phyloP scores from a whole-genome alignment of 2,113 vertebrate genomes.

The Heliornis fulica region DNA sequence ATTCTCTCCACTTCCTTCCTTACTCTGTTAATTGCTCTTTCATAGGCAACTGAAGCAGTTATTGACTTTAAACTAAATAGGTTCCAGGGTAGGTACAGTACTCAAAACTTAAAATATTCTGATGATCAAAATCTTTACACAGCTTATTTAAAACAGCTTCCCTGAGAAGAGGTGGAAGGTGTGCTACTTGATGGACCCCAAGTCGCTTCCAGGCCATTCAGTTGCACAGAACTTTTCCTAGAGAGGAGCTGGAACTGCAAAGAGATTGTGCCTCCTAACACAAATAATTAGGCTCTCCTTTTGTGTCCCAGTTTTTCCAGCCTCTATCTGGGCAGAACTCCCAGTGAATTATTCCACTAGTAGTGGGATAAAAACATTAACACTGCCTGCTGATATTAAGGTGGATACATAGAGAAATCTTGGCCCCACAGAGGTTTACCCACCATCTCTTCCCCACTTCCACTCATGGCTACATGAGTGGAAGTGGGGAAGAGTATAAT shows the following conservation, averaged over 20 bases:
- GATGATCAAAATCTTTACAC: not conserved
- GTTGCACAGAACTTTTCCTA: not conserved
- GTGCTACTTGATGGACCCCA: not conserved
- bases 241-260: not conserved
- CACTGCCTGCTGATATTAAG: not conserved
- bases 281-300: not conserved
- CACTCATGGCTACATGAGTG: fast-evolving
- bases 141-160: constrained; percentile 2
- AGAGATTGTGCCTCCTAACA: not conserved
- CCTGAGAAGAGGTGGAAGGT: not conserved
- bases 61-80: not conserved
- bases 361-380: not conserved
- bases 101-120: not conserved
- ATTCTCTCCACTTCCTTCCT: constrained; percentile 21
- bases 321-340: not conserved
- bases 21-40: constrained; percentile 8
- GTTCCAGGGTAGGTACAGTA: not conserved
- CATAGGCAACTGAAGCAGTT: not conserved
- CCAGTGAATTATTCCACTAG: not conserved
- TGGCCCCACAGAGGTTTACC: not conserved
- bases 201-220: not conserved
- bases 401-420: not conserved
- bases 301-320: not conserved
- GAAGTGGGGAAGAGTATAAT: no score
- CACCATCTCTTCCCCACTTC: not conserved